Evolutionary conservation across 2,888 invertebrate species (phyloP), one percentile per base, ranked within the genome.

Genomic region (Caenorhabditis sp.): DNA sequence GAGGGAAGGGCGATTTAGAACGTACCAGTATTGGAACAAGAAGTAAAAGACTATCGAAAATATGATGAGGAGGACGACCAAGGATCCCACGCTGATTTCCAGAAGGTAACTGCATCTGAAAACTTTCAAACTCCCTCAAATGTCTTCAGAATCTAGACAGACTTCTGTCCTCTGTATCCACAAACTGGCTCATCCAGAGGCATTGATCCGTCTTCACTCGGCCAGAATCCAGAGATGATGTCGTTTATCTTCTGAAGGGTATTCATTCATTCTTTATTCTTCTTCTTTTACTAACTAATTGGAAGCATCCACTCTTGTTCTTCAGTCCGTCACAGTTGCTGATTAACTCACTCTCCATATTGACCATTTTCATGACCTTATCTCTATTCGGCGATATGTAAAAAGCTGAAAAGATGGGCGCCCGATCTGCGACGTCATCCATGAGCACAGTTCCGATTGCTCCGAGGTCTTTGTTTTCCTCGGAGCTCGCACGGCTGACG

Each of bases 401-500:
- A 74, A 88, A 88, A 13, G 88, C 88, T 0, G 85, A 86, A 53
- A 87, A 88, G 24, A 85, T 80, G 4, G 87, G 88, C 0, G 88
- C 87, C 15, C 88, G 62, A 63, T 88, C 88, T 17, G 85, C 87
- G 41, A 88, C 71, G 59, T 88, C 88, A 73, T 88, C 88, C 88
- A 88, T 88, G 24, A 84, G 55, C 13, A 88, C 87, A 4, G 80
- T 83, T 8, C 86, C 87, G 35, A 84, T 72, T 13, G 82, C 73
- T 41, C 76, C 82, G n/a, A 55, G 37, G n/a, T 75, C 73, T 22
- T 62, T 73, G 48, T 61, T 61, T n/a, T 65, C 72, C 27, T 45
- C 65, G 1, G 52, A 58, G 32, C 50, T 65, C 17, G 63, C 13
- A n/a, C 72, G 35, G 24, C 61, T 72, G 0, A 66, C 77, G 45